A percentile compares a stretch with the other conserved stretches of the same genome.
Evolutionary conservation across 2,888 invertebrate genomes (phyloP).

Genomic region (Ochropleura leucogaster): DNA sequence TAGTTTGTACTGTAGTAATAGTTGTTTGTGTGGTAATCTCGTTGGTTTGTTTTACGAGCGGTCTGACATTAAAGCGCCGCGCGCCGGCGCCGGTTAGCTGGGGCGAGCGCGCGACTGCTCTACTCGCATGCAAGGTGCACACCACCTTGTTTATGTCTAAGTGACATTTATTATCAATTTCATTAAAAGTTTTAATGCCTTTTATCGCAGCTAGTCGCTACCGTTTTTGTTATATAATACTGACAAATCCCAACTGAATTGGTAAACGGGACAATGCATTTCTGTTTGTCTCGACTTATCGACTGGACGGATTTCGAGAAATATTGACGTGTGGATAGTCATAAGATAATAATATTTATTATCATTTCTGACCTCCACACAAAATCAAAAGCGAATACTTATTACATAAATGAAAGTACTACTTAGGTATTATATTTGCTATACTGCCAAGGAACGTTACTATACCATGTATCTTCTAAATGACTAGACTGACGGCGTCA

Average conservation of each 20-base stretch:
- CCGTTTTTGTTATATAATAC: background rate
- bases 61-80: slow-evolving; percentile 39
- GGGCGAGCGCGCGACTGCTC: background rate
- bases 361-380: background rate
- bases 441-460: no score
- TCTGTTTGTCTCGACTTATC: background rate
- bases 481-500: no score
- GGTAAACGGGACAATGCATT: background rate
- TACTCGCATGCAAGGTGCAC: slow-evolving; percentile 31
- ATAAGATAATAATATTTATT: background rate
- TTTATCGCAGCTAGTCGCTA: slow-evolving; percentile 14
- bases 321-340: background rate
- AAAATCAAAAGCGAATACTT: background rate
- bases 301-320: background rate
- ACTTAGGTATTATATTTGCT: no score
- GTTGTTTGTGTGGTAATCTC: slow-evolving; percentile 52
- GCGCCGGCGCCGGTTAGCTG: background rate
- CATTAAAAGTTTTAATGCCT: slow-evolving; percentile 7
- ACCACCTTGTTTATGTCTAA: slow-evolving; percentile 34
- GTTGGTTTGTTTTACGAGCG: slow-evolving; percentile 40
- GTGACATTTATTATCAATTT: slow-evolving; percentile 38
- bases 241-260: background rate
- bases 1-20: slow-evolving; percentile 42
- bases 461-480: no score
- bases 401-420: background rate